Conservation (phyloP, 2,797 vertebrate species). For the Triplophysa yarkandensis region DNA sequence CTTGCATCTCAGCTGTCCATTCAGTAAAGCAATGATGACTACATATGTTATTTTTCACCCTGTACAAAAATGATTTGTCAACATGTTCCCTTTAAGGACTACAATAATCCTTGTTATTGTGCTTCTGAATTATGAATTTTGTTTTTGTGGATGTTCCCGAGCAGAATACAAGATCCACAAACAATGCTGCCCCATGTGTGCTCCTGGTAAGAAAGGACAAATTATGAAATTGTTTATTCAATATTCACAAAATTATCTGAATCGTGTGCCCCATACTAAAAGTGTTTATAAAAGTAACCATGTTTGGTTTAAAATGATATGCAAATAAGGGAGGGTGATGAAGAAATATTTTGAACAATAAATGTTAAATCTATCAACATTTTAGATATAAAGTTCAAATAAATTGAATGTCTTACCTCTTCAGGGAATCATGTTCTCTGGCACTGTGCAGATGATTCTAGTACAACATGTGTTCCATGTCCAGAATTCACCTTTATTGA, state of each 20-base stretch:
- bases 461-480: conserved; percentile 58
- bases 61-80: conserved; percentile 6
- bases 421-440: conserved; percentile 52
- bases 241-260: neutral
- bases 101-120: conserved; percentile 4
- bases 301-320: too few relatives aligned
- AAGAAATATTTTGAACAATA: too few relatives aligned
- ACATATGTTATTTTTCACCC: neutral
- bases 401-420: neutral
- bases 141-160: conserved; percentile 25
- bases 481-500: conserved; percentile 43
- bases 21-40: too few relatives aligned
- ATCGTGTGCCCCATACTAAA: too few relatives aligned
- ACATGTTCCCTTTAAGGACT: neutral
- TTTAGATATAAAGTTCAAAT: neutral
- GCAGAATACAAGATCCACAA: conserved; percentile 39
- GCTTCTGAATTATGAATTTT: conserved; percentile 7
- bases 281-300: too few relatives aligned
- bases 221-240: neutral
- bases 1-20: neutral
- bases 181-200: conserved; percentile 58
- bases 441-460: conserved; percentile 51
- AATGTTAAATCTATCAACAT: neutral
- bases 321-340: too few relatives aligned
- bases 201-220: conserved; percentile 50